Percentiles rank a stretch among this genome's conserved stretches.
Evolutionary conservation across 1,140 invertebrate species (phyloP).

Genomic region (Adoxophyes honmai): DNA sequence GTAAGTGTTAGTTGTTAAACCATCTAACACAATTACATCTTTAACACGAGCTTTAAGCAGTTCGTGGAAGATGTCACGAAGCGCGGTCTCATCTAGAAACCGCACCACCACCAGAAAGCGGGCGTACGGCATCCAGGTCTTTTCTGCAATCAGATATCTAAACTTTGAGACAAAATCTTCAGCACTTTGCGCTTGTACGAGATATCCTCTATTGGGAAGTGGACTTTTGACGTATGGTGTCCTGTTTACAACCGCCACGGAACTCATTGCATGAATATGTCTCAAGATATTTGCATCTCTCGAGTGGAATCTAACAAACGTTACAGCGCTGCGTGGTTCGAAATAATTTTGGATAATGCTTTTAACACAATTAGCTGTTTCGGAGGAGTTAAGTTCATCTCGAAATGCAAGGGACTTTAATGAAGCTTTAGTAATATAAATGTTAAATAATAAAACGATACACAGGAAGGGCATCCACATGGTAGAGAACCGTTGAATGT

Average conservation of each 20-base stretch:
- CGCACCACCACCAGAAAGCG: constrained; percentile 19
- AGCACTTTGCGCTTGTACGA: constrained; percentile 4
- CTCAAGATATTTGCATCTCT: background rate
- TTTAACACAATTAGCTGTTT: too few relatives aligned
- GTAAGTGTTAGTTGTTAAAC: too few relatives aligned
- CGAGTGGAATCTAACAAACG: background rate
- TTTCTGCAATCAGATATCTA: background rate
- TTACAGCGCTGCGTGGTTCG: background rate
- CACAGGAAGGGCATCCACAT: too few relatives aligned
- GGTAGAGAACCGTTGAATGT: too few relatives aligned
- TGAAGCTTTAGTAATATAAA: too few relatives aligned
- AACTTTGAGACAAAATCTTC: constrained; percentile 12
- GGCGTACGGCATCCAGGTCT: constrained; percentile 16
- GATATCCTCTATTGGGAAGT: constrained; percentile 8
- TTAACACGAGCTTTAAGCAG: too few relatives aligned
- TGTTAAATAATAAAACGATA: too few relatives aligned
- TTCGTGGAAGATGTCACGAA: too few relatives aligned
- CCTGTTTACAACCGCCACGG: background rate
- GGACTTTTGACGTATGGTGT: background rate
- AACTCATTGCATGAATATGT: background rate
- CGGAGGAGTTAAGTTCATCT: too few relatives aligned
- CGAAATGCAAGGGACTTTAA: too few relatives aligned
- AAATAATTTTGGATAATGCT: background rate
- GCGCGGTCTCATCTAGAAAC: too few relatives aligned
- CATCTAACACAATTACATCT: too few relatives aligned